These are phyloP conservation scores for Fistularia commersonii DNA, from an alignment of 2,797 vertebrate species.

Conservation along the genomic window DNA sequence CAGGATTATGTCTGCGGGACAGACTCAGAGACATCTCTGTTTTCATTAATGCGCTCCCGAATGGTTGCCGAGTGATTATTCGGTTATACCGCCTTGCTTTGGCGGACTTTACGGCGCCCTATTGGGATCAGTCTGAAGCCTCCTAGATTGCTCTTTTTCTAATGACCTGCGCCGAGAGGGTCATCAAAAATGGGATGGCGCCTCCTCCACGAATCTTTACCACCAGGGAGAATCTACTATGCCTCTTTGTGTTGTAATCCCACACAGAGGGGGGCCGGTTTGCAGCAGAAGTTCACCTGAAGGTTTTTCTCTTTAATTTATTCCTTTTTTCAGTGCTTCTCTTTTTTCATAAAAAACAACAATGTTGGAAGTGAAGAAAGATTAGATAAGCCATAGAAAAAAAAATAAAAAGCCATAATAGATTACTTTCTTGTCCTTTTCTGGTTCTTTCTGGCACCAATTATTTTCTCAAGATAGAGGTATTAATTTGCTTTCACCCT, in stretches of 20 bases:
- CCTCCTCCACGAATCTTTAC: slow-evolving; percentile 30
- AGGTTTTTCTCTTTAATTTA: no score
- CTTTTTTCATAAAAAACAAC: no score
- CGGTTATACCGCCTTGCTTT: slow-evolving; percentile 36
- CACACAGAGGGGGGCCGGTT: no score
- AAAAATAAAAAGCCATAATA: no score
- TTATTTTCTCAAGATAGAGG: no score
- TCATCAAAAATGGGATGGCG: slow-evolving; percentile 44
- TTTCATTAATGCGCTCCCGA: slow-evolving; percentile 66
- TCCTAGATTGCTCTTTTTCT: slow-evolving; percentile 37
- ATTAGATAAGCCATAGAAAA: no score
- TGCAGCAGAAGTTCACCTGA: no score
- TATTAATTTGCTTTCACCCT: no score
- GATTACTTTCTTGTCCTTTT: no score
- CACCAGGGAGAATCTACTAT: slow-evolving; percentile 17
- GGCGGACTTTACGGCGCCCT: slow-evolving; percentile 57
- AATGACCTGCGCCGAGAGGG: slow-evolving; percentile 22
- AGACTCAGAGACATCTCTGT: slow-evolving; percentile 24
- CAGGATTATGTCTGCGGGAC: slow-evolving; percentile 35
- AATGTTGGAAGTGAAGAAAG: no score
- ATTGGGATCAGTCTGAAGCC: slow-evolving; percentile 47
- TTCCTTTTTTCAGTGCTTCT: no score
- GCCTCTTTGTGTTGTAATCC: slow-evolving; percentile 22
- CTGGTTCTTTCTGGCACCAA: no score
- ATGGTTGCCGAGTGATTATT: slow-evolving; percentile 60